A percentile compares a stretch with the other conserved stretches of the same genome.
Evolutionary conservation across 2,888 invertebrate species (phyloP).

Genomic region (Patella depressa): DNA sequence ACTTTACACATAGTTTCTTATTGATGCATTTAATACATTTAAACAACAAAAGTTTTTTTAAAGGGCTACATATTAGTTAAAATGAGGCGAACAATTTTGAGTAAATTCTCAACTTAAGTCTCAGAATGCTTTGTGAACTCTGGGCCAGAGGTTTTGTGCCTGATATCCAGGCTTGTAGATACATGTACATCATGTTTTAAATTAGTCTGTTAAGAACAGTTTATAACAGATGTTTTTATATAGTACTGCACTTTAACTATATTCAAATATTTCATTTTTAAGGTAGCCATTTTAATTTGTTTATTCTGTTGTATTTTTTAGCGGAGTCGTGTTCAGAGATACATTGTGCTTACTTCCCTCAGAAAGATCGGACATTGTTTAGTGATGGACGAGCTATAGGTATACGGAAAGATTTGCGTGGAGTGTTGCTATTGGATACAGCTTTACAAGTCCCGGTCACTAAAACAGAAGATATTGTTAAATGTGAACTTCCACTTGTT

Average conservation of each 20-base stretch:
- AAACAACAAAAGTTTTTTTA: too few relatives aligned
- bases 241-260: too few relatives aligned
- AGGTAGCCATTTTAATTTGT: background rate
- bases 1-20: too few relatives aligned
- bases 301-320: background rate
- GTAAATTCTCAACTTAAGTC: too few relatives aligned
- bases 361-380: conserved; percentile 86
- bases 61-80: too few relatives aligned
- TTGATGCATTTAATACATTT: too few relatives aligned
- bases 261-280: background rate
- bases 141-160: too few relatives aligned
- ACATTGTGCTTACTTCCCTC: conserved; percentile 69
- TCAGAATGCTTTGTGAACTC: too few relatives aligned
- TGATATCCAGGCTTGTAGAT: too few relatives aligned
- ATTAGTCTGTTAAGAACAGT: too few relatives aligned
- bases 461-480: conserved; percentile 83
- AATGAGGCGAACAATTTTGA: too few relatives aligned
- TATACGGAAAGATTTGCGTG: conserved; percentile 90
- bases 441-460: conserved; percentile 87
- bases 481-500: conserved; percentile 87
- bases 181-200: too few relatives aligned
- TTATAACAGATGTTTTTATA: background rate
- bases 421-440: conserved; percentile 89
- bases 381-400: conserved; percentile 87
- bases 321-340: conserved; percentile 24